Evolutionary conservation across 1,140 invertebrate species (phyloP).

Genomic region (Dreissena polymorpha): DNA sequence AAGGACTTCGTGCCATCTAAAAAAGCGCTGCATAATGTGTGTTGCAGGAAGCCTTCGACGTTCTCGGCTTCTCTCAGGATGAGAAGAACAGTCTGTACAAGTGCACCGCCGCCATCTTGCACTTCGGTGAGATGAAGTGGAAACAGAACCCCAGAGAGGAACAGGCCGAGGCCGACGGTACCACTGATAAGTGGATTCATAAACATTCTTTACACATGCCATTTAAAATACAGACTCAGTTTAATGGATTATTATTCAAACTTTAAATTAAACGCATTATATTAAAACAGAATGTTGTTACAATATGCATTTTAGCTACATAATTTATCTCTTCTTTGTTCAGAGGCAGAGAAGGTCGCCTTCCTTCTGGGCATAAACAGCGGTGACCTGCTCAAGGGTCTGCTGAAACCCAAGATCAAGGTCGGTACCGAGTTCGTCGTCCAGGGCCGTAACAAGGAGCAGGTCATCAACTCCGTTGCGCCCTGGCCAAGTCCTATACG

Average conservation of each 20-base stretch:
- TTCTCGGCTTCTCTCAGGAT: slow-evolving; percentile 96
- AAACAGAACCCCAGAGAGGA: slow-evolving; percentile 99
- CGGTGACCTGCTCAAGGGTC: slow-evolving; percentile 82
- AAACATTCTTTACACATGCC: too few species aligned
- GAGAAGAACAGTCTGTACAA: slow-evolving; percentile 98
- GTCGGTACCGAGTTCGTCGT: slow-evolving; percentile 95
- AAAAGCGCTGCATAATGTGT: not conserved
- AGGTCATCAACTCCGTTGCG: slow-evolving; percentile 95
- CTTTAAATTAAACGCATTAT: too few species aligned
- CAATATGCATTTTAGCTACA: too few species aligned
- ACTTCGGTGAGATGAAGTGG: slow-evolving; percentile 99
- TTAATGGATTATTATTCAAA: too few species aligned
- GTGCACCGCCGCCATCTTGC: slow-evolving; percentile 97
- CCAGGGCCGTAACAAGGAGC: slow-evolving; percentile 97
- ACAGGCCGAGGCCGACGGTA: slow-evolving; percentile 98
- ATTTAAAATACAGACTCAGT: too few species aligned
- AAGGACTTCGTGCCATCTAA: too few species aligned
- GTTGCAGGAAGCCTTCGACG: slow-evolving; percentile 96
- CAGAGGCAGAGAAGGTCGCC: slow-evolving; percentile 94
- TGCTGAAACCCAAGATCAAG: slow-evolving; percentile 83
- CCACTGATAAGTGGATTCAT: slow-evolving; percentile 78
- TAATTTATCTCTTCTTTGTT: not conserved
- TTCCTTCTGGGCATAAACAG: slow-evolving; percentile 87
- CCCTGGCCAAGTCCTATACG: slow-evolving; percentile 97
- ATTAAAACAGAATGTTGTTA: too few species aligned